phyloP scores from a whole-genome alignment of 2,888 invertebrate species.

The Periphyllus acericola region DNA sequence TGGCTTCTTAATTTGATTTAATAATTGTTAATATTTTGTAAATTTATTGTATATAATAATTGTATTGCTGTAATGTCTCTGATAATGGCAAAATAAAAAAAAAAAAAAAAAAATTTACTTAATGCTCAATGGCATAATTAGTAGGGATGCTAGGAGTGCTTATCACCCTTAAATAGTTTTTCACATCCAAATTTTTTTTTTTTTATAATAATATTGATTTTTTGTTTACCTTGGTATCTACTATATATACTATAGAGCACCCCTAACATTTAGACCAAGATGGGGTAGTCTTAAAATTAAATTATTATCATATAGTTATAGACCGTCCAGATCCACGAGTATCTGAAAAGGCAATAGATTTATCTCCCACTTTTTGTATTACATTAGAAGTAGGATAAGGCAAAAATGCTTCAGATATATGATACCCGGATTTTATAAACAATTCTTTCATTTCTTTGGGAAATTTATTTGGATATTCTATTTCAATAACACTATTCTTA shows the following conservation, averaged over 20 bases:
- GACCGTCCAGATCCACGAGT: conserved; percentile 75
- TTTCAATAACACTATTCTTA: conserved; percentile 56
- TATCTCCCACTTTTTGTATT: conserved; percentile 75
- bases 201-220: not conserved
- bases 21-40: too few species aligned
- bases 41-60: too few species aligned
- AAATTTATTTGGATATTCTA: conserved; percentile 51
- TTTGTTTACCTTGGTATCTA: too few species aligned
- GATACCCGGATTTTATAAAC: conserved; percentile 63
- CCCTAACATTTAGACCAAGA: too few species aligned
- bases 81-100: too few species aligned
- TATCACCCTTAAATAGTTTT: not conserved
- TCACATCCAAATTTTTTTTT: not conserved
- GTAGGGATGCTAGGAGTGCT: too few species aligned
- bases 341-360: conserved; percentile 77
- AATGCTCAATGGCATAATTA: too few species aligned
- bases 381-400: conserved; percentile 76
- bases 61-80: too few species aligned
- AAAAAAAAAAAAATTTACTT: too few species aligned
- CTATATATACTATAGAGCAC: too few species aligned
- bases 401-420: conserved; percentile 66
- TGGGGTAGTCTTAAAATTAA: not conserved
- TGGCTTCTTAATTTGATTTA: too few species aligned
- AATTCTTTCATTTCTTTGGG: conserved; percentile 62
- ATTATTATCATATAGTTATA: conserved; percentile 47